Base-by-base conservation (phyloP, 2,888 invertebrate species). In the Thelaira solivaga region DNA sequence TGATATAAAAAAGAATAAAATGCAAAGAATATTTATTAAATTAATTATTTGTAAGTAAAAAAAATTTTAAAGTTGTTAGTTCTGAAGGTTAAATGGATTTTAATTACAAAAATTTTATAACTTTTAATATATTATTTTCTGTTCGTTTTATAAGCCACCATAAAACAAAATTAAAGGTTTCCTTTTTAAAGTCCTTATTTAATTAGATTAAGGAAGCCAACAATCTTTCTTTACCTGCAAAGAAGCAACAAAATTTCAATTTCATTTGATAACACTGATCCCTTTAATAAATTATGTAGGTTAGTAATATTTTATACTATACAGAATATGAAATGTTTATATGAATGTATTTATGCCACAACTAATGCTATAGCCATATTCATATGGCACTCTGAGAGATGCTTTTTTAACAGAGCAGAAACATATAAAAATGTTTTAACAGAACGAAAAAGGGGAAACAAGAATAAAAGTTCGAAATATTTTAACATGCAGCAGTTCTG, bases 241-340 rank as follows among this genome's bases (percentile, higher is more conserved):
- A 22, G 16, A 61, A 13, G 0, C 20, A 57, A 20, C 1, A 5
- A 6, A 34, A 10, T 53, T 53, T 2, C 26, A 29, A 49, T 29
- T 49, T 69, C 16, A 16, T 49, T 29, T 49, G 6, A 11, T 39
- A 69, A 69, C 49, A 69, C 47, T 49, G 41, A 59, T 51, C 61
- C 24, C 24, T 53, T 51, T 4, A 39, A 43, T 61, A 45, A 41
- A 59, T 55, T 34, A 72, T 64, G 47, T 72, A 64, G 55, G 72
- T 72, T 72, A 62, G 53, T 64, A 24, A 45, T 62, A 55, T 43
- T 55, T 64, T 20, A 8, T n/a, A 47, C 3, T 5, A 1, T 20
- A 10, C 2, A 18, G 4, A 8, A 1, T 8, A 4, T 11, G 20
- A 20, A 3, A 43, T 2, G 20, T 20, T 18, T 0, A 4, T 39